Evolutionary conservation across 2,888 invertebrate species (phyloP).

Genomic region (Scaptomyza polygonia): DNA sequence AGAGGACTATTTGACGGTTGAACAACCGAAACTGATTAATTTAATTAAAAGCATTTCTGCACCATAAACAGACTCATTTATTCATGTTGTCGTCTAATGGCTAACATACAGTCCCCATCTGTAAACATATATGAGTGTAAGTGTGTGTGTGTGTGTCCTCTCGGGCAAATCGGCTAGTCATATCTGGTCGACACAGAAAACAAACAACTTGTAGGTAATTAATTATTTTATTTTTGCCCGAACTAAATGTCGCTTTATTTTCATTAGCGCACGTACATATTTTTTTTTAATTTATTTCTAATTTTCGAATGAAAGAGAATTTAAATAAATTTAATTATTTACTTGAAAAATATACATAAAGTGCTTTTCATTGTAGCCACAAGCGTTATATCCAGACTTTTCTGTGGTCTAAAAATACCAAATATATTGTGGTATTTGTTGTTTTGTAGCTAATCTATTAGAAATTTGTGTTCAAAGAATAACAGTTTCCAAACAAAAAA

Average conservation of each 20-base stretch:
- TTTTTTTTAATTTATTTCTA: conserved; percentile 32
- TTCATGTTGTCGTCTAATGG: conserved; percentile 58
- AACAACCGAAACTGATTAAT: conserved; percentile 75
- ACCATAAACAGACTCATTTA: conserved; percentile 74
- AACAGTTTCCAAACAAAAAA: conserved; percentile 69
- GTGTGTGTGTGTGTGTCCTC: conserved; percentile 14
- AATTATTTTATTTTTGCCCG: conserved; percentile 63
- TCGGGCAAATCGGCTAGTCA: conserved; percentile 40
- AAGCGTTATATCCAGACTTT: conserved; percentile 48
- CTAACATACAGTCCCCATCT: conserved; percentile 29
- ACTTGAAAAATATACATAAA: conserved; percentile 64
- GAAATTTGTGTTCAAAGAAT: conserved; percentile 67
- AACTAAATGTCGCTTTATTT: conserved; percentile 64
- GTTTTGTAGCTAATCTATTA: conserved; percentile 74
- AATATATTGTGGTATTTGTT: conserved; percentile 35
- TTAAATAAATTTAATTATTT: conserved; percentile 72
- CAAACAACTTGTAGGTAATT: conserved; percentile 69
- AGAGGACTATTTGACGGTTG: conserved; percentile 47
- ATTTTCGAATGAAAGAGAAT: conserved; percentile 51
- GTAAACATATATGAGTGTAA: conserved; percentile 7
- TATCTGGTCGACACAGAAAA: conserved; percentile 42
- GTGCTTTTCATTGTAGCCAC: conserved; percentile 62
- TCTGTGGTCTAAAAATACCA: conserved; percentile 62
- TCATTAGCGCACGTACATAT: conserved; percentile 53
- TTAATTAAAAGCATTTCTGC: conserved; percentile 75